phyloP scores from a whole-genome alignment of 1,140 invertebrate genomes.

The Calliopsis andreniformis region DNA sequence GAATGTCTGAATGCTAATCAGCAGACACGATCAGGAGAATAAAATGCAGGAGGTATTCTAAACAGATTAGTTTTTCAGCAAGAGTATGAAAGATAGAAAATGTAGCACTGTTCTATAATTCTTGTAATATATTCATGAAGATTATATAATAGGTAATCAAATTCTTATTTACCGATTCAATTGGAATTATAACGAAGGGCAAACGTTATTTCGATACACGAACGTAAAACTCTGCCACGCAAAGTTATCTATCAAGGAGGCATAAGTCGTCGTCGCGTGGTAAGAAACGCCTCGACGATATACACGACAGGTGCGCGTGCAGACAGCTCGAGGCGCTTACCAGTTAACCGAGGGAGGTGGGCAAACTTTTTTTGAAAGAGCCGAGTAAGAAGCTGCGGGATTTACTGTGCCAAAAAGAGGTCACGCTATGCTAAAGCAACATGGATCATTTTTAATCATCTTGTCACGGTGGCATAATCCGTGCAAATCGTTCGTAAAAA shows the following conservation, averaged over 20 bases:
- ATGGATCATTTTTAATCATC: conserved; percentile 47
- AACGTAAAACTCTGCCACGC: background rate
- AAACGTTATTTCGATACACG: background rate
- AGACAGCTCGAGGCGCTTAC: conserved; percentile 51
- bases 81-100: background rate
- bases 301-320: conserved; percentile 47
- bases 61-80: background rate
- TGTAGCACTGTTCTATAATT: background rate
- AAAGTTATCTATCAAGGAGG: conserved; percentile 15
- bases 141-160: background rate
- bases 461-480: conserved; percentile 38
- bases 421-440: conserved; percentile 35
- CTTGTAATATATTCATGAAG: background rate
- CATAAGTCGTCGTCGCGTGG: conserved; percentile 36
- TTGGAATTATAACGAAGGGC: background rate
- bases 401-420: conserved; percentile 43
- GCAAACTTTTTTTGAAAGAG: conserved; percentile 48
- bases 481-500: conserved; percentile 38
- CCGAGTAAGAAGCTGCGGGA: conserved; percentile 44
- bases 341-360: conserved; percentile 45
- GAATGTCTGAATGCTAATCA: conserved; percentile 63
- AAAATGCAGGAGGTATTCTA: background rate
- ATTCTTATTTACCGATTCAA: background rate
- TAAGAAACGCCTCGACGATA: conserved; percentile 38
- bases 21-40: conserved; percentile 6